Base-by-base conservation (phyloP, 2,797 vertebrate species). In the Betta splendens region DNA sequence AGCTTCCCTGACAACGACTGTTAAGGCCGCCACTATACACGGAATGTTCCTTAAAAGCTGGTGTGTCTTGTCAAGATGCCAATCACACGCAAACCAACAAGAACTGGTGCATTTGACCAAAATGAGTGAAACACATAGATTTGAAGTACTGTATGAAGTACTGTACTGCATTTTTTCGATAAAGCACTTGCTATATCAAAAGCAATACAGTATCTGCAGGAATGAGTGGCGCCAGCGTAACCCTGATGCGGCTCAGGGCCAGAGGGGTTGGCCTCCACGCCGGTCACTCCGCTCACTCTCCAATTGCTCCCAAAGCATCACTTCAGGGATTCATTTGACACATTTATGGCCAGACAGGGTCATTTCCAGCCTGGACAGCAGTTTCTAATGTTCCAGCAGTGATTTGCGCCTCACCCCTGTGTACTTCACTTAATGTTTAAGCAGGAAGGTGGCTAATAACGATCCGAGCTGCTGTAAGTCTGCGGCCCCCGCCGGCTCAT, bases 311-410 rank as follows among this genome's bases (percentile, higher is more conserved):
- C 64, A 59, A 21, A 67, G 71, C 72, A 37, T 75, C 69, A 37
- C 68, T 80, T 60, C 11, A 47, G 51, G 60, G 62, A 61, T 75
- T 77, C 62, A 40, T 77, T 65, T 69, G 77, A 83, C 75, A 72
- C 21, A 1, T 75, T 82, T 66, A 65, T 64, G 56, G 56, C 67
- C 54, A 72, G 56, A 69, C n/a, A 62, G 75, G 55, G 69, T 15
- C 22, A 74, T 75, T 58, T 79, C 66, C 46, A 52, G 62, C 64
- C 68, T 55, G 68, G 65, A 43, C 54, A 38, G 67, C 65, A 62
- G 42, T 46, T 77, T 69, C 31, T 47, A 50, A 62, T 64, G 54
- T 17, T 43, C 44, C 51, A 48, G 23, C 52, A 37, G 67, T 11
- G 67, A 68, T 75, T 69, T 68, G 58, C 66, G 50, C 51, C 52